Percentiles rank a stretch among this genome's conserved stretches.
Conservation (phyloP, 2,113 vertebrate species). For the Cyanoliseus patagonus region DNA sequence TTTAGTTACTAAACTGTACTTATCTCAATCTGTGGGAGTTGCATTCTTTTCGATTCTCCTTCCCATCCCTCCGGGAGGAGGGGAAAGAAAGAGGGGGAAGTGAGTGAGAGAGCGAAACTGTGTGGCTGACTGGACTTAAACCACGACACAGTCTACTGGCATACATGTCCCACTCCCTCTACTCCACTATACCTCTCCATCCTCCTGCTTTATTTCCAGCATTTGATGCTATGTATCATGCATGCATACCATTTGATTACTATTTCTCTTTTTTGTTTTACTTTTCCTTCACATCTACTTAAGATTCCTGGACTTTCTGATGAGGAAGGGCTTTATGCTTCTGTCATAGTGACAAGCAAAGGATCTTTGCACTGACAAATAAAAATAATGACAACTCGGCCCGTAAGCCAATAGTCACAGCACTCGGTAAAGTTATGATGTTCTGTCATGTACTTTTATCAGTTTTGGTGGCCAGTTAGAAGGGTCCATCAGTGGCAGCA, state of each 20-base stretch:
- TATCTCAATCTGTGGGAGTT: too few relatives aligned
- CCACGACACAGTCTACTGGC: too few relatives aligned
- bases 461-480: neutral
- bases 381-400: neutral
- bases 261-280: neutral
- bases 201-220: neutral
- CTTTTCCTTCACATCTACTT: neutral
- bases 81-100: too few relatives aligned
- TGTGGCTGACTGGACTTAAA: too few relatives aligned
- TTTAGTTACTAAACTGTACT: too few relatives aligned
- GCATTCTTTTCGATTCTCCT: too few relatives aligned
- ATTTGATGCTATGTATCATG: neutral
- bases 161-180: fast-evolving
- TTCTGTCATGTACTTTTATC: neutral
- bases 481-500: neutral
- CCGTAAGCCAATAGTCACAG: neutral
- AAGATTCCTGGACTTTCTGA: neutral
- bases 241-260: neutral
- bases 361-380: neutral
- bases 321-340: neutral
- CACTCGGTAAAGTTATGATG: neutral
- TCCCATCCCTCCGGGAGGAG: too few relatives aligned
- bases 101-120: too few relatives aligned
- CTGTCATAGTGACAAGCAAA: neutral
- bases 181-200: neutral